A percentile compares a stretch with the other conserved stretches of the same genome.
Evolutionary conservation across 2,888 invertebrate species (phyloP).

Genomic region (Drosophila falleni): DNA sequence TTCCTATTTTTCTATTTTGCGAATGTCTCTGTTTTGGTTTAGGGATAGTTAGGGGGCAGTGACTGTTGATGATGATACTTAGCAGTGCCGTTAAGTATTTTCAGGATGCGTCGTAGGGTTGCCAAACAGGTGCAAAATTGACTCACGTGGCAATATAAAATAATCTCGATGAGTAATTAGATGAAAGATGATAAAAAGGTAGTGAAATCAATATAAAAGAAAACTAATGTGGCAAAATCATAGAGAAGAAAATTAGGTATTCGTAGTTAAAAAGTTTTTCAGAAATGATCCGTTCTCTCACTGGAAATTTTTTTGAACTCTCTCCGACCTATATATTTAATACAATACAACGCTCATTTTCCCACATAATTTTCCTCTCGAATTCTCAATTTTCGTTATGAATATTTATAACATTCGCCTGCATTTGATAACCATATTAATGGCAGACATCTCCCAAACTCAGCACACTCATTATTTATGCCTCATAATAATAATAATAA

Average conservation of each 20-base stretch:
- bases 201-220: background rate
- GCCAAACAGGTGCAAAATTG: conserved; percentile 51
- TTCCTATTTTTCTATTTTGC: conserved; percentile 19
- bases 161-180: conserved; percentile 15
- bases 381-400: conserved; percentile 28
- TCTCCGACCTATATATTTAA: conserved; percentile 20
- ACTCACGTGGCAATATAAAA: conserved; percentile 47
- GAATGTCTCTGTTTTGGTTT: conserved; percentile 42
- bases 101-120: conserved; percentile 10
- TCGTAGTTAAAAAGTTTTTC: background rate
- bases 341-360: conserved; percentile 32
- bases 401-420: conserved; percentile 70
- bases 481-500: conserved; percentile 74
- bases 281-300: background rate
- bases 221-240: background rate
- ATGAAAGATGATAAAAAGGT: background rate
- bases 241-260: background rate
- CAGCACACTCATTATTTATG: conserved; percentile 55
- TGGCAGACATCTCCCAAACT: conserved; percentile 53
- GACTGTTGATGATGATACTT: conserved; percentile 53
- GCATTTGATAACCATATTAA: conserved; percentile 74
- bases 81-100: conserved; percentile 15
- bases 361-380: conserved; percentile 40
- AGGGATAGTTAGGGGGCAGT: conserved; percentile 51
- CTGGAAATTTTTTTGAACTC: background rate